Conservation (phyloP, 2,888 invertebrate genomes). For the Drosophila heteroneura region DNA sequence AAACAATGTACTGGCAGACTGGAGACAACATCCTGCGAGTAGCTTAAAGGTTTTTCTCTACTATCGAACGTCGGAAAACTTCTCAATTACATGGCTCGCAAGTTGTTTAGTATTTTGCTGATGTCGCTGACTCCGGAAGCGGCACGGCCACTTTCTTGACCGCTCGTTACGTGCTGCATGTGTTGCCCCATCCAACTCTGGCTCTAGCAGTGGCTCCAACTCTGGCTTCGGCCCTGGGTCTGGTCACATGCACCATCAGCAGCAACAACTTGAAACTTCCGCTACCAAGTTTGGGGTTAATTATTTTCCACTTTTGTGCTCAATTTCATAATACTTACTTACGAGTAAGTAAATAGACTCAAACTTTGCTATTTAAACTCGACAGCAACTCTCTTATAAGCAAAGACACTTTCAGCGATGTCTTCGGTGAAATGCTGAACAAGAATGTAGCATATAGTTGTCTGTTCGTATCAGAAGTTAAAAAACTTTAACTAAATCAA, state of each 20-base stretch:
- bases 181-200: slow-evolving; percentile 50
- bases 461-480: neutral
- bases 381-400: slow-evolving; percentile 49
- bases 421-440: neutral
- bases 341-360: slow-evolving; percentile 26
- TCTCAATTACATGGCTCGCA: slow-evolving; percentile 62
- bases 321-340: slow-evolving; percentile 50
- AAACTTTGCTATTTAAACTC: slow-evolving; percentile 35
- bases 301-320: slow-evolving; percentile 81
- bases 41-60: slow-evolving; percentile 38
- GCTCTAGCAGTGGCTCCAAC: slow-evolving; percentile 5
- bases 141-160: slow-evolving; percentile 61
- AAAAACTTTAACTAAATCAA: neutral
- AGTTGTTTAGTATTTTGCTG: slow-evolving; percentile 66
- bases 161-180: slow-evolving; percentile 80
- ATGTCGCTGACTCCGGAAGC: slow-evolving; percentile 61
- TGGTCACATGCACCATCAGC: slow-evolving; percentile 48
- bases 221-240: neutral
- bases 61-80: slow-evolving; percentile 47
- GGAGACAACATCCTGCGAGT: slow-evolving; percentile 19
- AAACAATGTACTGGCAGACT: slow-evolving; percentile 67
- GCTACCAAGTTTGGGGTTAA: slow-evolving; percentile 77
- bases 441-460: neutral
- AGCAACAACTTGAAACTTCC: slow-evolving; percentile 67
- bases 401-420: neutral